These are phyloP conservation scores for Maconellicoccus hirsutus DNA, from an alignment of 1,140 invertebrate species.

Conservation along the genomic window DNA sequence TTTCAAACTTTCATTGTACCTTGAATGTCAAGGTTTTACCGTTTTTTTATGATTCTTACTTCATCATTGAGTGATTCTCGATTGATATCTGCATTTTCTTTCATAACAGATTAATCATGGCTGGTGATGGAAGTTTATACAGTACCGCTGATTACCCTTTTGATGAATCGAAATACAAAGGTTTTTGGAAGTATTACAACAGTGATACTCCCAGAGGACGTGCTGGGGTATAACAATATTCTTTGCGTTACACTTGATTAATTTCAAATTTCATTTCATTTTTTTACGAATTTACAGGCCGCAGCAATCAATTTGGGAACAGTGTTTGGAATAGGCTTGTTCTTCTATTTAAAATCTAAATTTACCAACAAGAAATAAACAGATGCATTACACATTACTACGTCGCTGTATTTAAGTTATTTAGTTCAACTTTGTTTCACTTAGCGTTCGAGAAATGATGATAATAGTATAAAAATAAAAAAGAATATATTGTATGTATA, in stretches of 20 bases:
- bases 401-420: too few relatives aligned
- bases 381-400: not conserved
- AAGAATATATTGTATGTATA: too few relatives aligned
- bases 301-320: not conserved
- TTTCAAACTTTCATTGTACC: too few relatives aligned
- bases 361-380: not conserved
- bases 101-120: not conserved
- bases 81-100: not conserved
- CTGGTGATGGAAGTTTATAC: not conserved
- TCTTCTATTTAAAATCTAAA: slow-evolving; percentile 6
- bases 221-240: slow-evolving; percentile 13
- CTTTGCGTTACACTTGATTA: not conserved
- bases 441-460: too few relatives aligned
- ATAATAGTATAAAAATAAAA: too few relatives aligned
- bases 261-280: not conserved
- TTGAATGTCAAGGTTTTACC: too few relatives aligned
- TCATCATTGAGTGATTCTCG: too few relatives aligned
- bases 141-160: slow-evolving; percentile 15
- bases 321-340: not conserved
- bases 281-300: not conserved
- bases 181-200: slow-evolving; percentile 23
- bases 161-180: slow-evolving; percentile 24
- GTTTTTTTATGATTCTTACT: too few relatives aligned
- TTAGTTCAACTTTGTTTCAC: too few relatives aligned
- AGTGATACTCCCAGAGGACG: slow-evolving; percentile 22